Conservation (phyloP, 2,888 invertebrate genomes). For the Tetragnatha montana region DNA sequence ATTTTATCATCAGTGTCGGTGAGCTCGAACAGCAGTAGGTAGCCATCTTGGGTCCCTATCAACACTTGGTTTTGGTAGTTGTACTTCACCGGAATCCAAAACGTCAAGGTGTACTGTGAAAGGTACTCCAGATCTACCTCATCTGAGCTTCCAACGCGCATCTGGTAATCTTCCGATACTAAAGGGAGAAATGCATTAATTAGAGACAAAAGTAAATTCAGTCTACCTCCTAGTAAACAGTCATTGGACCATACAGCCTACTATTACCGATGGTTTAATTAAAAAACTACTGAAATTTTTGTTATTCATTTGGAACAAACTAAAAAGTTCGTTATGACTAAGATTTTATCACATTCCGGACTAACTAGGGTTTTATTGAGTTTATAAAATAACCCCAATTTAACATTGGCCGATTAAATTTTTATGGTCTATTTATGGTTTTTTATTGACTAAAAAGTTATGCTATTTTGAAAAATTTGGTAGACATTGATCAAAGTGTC, state of each 20-base stretch:
- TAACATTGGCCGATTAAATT: no score
- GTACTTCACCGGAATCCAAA: conserved; percentile 42
- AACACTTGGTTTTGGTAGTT: conserved; percentile 25
- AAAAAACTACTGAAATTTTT: no score
- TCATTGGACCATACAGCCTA: neutral
- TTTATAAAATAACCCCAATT: no score
- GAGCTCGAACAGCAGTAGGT: conserved; percentile 38
- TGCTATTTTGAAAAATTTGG: no score
- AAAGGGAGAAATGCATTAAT: neutral
- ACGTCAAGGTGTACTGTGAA: conserved; percentile 40
- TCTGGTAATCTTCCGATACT: conserved; percentile 14
- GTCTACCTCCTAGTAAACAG: neutral
- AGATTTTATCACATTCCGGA: no score
- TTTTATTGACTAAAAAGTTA: no score
- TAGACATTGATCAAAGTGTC: no score
- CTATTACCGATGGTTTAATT: no score
- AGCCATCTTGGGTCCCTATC: conserved; percentile 39
- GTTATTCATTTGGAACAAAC: no score
- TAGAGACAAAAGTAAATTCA: neutral
- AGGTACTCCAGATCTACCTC: conserved; percentile 44
- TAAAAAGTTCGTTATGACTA: no score
- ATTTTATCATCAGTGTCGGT: conserved; percentile 15
- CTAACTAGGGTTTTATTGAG: no score
- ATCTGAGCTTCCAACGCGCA: conserved; percentile 31
- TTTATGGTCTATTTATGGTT: no score